phyloP scores from a whole-genome alignment of 2,797 vertebrate species.

The Notolabrus celidotus region DNA sequence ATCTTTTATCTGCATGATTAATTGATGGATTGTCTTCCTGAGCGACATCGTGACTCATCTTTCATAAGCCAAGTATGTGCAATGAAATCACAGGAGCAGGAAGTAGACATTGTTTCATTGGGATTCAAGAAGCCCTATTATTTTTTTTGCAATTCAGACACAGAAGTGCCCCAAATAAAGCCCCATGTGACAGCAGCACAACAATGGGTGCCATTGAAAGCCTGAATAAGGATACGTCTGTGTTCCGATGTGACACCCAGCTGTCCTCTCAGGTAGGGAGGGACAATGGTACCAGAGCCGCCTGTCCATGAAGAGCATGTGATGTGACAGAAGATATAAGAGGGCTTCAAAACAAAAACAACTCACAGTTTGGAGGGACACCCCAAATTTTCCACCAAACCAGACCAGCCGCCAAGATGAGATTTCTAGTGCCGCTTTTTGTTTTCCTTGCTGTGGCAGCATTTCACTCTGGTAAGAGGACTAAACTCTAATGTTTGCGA shows the following conservation, averaged over 20 bases:
- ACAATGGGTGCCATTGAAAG: slow-evolving; percentile 81
- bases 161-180: slow-evolving; percentile 64
- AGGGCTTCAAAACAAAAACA: slow-evolving; percentile 44
- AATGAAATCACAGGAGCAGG: slow-evolving; percentile 61
- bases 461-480: slow-evolving; percentile 78
- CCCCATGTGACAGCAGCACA: slow-evolving; percentile 68
- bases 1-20: slow-evolving; percentile 22
- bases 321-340: slow-evolving; percentile 78
- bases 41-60: slow-evolving; percentile 43
- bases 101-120: slow-evolving; percentile 65
- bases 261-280: slow-evolving; percentile 77
- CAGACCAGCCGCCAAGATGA: slow-evolving; percentile 72
- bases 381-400: slow-evolving; percentile 14
- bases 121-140: slow-evolving; percentile 38
- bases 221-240: slow-evolving; percentile 82
- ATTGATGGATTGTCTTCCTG: slow-evolving; percentile 42
- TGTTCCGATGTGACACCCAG: slow-evolving; percentile 77
- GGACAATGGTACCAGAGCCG: slow-evolving; percentile 82
- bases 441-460: slow-evolving; percentile 73
- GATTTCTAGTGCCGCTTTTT: slow-evolving; percentile 59
- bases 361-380: slow-evolving; percentile 28
- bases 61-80: slow-evolving; percentile 26
- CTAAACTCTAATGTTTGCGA: neutral
- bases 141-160: slow-evolving; percentile 15
- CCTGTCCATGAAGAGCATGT: slow-evolving; percentile 79